phyloP scores from a whole-genome alignment of 2,888 invertebrate species.

The Troides oblongomaculatus region DNA sequence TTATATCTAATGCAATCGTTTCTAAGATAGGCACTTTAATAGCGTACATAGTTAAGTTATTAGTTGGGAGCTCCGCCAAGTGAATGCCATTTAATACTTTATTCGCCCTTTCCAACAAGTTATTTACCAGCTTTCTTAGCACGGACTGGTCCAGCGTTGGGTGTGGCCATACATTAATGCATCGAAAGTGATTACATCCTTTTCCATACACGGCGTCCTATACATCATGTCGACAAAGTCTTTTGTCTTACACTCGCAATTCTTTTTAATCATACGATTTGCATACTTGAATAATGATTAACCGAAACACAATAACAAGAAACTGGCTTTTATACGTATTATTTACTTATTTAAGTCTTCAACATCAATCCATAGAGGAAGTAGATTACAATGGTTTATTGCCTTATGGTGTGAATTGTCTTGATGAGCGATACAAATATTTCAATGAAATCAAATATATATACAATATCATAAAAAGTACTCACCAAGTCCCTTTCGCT shows the following conservation, averaged over 20 bases:
- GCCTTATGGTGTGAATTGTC: too few relatives aligned
- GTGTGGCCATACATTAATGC: constrained; percentile 10
- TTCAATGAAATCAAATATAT: not conserved
- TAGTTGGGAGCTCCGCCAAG: not conserved
- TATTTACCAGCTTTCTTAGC: constrained; percentile 16
- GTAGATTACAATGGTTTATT: too few relatives aligned
- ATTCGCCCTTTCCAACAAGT: constrained; percentile 19
- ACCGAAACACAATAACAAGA: not conserved
- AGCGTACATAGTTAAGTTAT: not conserved
- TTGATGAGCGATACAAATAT: too few relatives aligned
- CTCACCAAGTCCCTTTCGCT: not conserved
- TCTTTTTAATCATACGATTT: not conserved
- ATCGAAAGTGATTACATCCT: constrained; percentile 19
- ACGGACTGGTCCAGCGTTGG: constrained; percentile 7
- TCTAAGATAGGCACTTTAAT: not conserved
- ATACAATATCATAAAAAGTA: not conserved
- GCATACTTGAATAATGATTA: not conserved
- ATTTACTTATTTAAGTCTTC: too few relatives aligned
- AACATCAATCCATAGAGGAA: too few relatives aligned
- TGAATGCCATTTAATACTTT: constrained; percentile 1
- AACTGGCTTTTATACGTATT: too few relatives aligned
- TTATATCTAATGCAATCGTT: not conserved
- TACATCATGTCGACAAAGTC: not conserved
- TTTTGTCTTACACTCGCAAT: not conserved
- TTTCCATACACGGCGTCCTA: not conserved